Percentiles rank a stretch among this genome's conserved stretches.
These are phyloP conservation scores for Plebejus argus DNA, from an alignment of 2,888 invertebrate species.

Conservation along the genomic window DNA sequence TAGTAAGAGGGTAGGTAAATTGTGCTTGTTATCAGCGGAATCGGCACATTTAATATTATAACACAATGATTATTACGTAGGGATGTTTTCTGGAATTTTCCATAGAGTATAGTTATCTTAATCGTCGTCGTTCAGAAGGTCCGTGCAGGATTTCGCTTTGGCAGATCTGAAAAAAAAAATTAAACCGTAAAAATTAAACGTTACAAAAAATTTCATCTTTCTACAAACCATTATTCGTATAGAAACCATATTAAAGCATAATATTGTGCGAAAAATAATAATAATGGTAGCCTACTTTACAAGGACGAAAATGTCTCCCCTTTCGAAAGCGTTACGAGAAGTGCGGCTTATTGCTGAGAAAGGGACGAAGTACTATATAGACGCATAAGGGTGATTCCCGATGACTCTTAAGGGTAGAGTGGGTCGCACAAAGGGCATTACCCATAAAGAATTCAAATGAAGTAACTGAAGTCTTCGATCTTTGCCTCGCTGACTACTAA, in stretches of 20 bases:
- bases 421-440: conserved; percentile 2
- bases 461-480: background rate
- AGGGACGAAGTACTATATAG: conserved; percentile 1
- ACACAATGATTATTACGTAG: background rate
- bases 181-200: no score
- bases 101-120: conserved; percentile 44
- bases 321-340: background rate
- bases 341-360: background rate
- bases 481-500: background rate
- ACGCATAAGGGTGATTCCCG: conserved; percentile 2
- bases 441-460: conserved; percentile 2
- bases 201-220: no score
- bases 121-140: conserved; percentile 83
- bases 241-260: background rate
- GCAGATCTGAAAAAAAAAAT: conserved; percentile 83
- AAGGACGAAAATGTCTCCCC: background rate
- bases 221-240: no score
- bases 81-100: background rate
- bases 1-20: no score
- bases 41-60: background rate
- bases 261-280: background rate
- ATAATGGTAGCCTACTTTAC: background rate
- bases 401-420: background rate
- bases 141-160: conserved; percentile 88
- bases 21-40: no score